Conservation (phyloP, 2,113 vertebrate genomes). For the Varanus komodoensis region DNA sequence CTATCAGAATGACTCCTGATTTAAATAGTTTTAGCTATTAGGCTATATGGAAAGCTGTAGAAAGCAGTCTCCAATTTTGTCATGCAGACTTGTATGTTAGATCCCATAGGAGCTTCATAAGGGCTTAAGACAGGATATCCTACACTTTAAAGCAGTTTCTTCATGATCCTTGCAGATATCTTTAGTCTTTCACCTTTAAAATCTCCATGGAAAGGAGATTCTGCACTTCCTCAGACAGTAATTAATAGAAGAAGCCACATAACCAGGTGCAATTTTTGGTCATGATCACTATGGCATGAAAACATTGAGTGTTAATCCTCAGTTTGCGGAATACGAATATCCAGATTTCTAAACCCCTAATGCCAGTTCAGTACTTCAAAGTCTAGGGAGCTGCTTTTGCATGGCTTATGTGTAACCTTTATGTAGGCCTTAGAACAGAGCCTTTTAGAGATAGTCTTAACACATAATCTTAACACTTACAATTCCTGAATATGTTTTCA, state of each 20-base stretch:
- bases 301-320: background rate
- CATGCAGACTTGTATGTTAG: background rate
- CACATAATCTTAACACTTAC: background rate
- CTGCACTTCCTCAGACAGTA: background rate
- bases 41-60: background rate
- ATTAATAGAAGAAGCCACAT: background rate
- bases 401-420: background rate
- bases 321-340: background rate
- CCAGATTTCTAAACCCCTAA: background rate
- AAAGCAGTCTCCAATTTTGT: background rate
- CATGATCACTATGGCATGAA: background rate
- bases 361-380: background rate
- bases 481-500: background rate
- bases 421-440: background rate
- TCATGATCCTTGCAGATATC: background rate
- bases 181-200: background rate
- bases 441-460: background rate
- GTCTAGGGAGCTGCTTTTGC: background rate
- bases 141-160: background rate
- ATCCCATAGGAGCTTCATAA: background rate
- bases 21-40: background rate
- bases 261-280: background rate
- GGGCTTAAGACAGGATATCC: background rate
- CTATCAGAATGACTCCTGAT: background rate
- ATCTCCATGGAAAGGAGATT: background rate